These are phyloP conservation scores for Macrosteles quadrilineatus DNA, from an alignment of 1,140 invertebrate genomes.

Conservation along the genomic window DNA sequence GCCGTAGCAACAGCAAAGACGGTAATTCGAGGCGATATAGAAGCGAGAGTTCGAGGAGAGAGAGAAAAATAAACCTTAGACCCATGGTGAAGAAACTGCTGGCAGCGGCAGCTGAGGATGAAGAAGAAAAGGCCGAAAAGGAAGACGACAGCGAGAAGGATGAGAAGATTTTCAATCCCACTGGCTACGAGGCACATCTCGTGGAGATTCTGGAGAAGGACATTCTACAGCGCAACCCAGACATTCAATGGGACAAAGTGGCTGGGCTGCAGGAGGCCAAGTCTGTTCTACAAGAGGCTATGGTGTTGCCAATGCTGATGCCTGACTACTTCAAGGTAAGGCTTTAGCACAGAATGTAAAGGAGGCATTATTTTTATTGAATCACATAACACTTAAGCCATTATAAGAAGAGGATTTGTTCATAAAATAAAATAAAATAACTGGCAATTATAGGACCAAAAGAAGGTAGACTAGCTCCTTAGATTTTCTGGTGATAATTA, in stretches of 20 bases:
- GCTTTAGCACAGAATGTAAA: background rate
- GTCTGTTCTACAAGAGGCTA: conserved; percentile 67
- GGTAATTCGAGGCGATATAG: conserved; percentile 41
- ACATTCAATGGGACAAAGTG: conserved; percentile 61
- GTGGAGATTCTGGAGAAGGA: conserved; percentile 73
- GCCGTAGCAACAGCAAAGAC: conserved; percentile 9
- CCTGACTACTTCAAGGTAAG: conserved; percentile 67
- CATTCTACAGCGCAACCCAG: conserved; percentile 63
- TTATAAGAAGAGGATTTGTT: no score
- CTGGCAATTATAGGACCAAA: no score
- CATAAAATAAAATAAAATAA: no score
- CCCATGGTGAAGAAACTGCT: conserved; percentile 37
- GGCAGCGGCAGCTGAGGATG: conserved; percentile 29
- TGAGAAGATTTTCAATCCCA: conserved; percentile 64
- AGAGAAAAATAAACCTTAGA: conserved; percentile 35
- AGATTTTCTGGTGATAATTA: no score
- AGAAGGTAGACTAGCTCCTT: no score
- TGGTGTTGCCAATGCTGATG: conserved; percentile 66
- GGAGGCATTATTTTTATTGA: no score
- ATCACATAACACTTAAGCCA: no score
- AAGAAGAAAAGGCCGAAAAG: conserved; percentile 22
- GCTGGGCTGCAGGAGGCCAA: conserved; percentile 69
- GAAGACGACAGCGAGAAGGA: conserved; percentile 22
- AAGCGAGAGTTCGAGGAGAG: conserved; percentile 9
- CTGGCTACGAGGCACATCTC: conserved; percentile 75